These are phyloP conservation scores for Lagorchestes hirsutus DNA, from an alignment of 2,797 vertebrate genomes.

Conservation along the genomic window DNA sequence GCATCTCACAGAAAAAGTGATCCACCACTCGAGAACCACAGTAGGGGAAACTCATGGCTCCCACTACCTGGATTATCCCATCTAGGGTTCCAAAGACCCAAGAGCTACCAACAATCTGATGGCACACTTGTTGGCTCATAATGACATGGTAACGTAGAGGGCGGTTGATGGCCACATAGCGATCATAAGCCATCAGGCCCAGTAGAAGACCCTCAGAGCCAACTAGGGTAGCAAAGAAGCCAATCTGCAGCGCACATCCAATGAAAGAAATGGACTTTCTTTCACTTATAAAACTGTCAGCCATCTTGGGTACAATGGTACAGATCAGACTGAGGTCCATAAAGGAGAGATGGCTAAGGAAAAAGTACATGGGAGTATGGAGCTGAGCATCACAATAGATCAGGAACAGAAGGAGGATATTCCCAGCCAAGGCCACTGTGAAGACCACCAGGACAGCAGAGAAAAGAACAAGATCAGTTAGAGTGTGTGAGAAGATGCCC, in stretches of 20 bases:
- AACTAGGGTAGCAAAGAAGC: constrained; percentile 28
- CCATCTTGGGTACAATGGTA: constrained; percentile 42
- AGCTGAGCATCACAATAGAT: background rate
- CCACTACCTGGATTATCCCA: constrained; percentile 6
- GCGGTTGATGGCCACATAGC: constrained; percentile 24
- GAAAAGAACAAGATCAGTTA: background rate
- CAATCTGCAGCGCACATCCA: constrained; percentile 26
- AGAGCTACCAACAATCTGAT: constrained; percentile 8
- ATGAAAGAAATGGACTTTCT: constrained; percentile 32
- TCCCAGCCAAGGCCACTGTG: constrained; percentile 27
- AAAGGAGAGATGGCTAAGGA: constrained; percentile 56
- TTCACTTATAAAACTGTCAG: background rate
- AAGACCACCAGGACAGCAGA: constrained; percentile 7
- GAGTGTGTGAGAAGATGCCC: constrained; percentile 5
- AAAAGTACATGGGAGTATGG: constrained; percentile 73
- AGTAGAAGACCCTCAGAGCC: constrained; percentile 37
- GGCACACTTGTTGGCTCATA: constrained; percentile 5
- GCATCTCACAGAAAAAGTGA: constrained; percentile 72
- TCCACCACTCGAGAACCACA: constrained; percentile 20
- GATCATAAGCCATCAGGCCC: constrained; percentile 34
- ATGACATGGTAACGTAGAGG: constrained; percentile 11
- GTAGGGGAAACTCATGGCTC: constrained; percentile 2
- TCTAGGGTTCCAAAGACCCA: constrained; percentile 20
- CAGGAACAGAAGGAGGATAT: background rate
- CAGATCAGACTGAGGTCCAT: constrained; percentile 38